Evolutionary conservation across 2,113 vertebrate genomes (phyloP).

Genomic region (Odobenus rosmarus): DNA sequence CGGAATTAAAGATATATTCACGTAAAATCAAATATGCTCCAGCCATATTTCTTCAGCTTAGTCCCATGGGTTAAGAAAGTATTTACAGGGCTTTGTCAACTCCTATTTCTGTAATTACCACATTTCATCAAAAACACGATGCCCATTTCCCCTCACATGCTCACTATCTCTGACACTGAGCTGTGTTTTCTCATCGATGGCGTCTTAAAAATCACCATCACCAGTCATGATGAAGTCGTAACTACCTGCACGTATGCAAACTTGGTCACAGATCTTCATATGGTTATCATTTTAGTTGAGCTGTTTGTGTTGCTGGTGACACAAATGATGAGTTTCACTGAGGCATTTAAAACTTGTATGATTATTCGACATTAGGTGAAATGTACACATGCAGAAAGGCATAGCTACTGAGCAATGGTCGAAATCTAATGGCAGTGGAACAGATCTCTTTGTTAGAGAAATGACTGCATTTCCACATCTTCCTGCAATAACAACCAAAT

Average conservation of each 20-base stretch:
- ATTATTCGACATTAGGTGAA: background rate
- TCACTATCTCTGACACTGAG: background rate
- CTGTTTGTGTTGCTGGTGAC: background rate
- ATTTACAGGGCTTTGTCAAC: background rate
- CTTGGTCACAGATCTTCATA: background rate
- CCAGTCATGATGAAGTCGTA: background rate
- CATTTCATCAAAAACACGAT: background rate
- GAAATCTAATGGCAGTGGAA: background rate
- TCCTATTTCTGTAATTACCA: background rate
- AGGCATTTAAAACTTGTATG: background rate
- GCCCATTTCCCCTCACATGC: background rate
- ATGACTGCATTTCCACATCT: background rate
- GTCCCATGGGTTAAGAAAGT: background rate
- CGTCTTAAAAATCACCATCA: background rate
- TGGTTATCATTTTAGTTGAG: background rate
- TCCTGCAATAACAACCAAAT: background rate
- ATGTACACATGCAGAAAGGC: background rate
- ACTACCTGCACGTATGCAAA: background rate
- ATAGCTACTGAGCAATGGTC: background rate
- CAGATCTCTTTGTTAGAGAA: background rate
- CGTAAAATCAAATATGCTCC: background rate
- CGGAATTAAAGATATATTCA: background rate
- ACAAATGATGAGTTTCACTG: background rate
- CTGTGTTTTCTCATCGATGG: background rate
- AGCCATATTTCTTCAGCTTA: background rate